phyloP scores from a whole-genome alignment of 2,888 invertebrate species.

The Pseudococcus jackbeardsleyi region DNA sequence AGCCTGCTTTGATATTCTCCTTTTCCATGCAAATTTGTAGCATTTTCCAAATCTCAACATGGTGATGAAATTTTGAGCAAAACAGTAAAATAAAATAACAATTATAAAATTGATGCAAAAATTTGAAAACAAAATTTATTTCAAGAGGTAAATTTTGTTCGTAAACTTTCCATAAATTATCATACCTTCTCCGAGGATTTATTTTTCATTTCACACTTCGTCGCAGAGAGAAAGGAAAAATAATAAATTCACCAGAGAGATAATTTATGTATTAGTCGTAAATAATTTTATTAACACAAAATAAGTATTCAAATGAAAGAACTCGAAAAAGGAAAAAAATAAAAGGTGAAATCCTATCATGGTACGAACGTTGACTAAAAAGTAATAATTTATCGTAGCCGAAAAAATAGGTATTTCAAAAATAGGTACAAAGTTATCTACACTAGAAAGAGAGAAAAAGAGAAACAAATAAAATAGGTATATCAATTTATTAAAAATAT shows the following conservation, averaged over 20 bases:
- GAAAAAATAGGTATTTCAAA: neutral
- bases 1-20: no score
- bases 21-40: no score
- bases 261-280: slow-evolving; percentile 41
- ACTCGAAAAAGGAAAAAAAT: neutral
- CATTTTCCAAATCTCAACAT: no score
- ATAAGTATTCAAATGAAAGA: neutral
- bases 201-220: slow-evolving; percentile 29
- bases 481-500: slow-evolving; percentile 41
- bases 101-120: no score
- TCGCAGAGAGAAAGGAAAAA: neutral
- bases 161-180: slow-evolving; percentile 1
- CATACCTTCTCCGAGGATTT: neutral
- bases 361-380: slow-evolving; percentile 4
- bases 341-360: neutral
- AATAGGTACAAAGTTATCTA: slow-evolving; percentile 6
- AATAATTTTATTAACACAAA: slow-evolving; percentile 24
- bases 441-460: neutral
- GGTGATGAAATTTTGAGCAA: no score
- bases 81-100: no score
- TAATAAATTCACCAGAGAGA: slow-evolving; percentile 20
- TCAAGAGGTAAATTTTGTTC: neutral
- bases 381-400: neutral
- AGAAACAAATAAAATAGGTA: neutral
- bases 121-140: no score